These are phyloP conservation scores for Machimus atricapillus DNA, from an alignment of 2,888 invertebrate genomes.

Conservation along the genomic window DNA sequence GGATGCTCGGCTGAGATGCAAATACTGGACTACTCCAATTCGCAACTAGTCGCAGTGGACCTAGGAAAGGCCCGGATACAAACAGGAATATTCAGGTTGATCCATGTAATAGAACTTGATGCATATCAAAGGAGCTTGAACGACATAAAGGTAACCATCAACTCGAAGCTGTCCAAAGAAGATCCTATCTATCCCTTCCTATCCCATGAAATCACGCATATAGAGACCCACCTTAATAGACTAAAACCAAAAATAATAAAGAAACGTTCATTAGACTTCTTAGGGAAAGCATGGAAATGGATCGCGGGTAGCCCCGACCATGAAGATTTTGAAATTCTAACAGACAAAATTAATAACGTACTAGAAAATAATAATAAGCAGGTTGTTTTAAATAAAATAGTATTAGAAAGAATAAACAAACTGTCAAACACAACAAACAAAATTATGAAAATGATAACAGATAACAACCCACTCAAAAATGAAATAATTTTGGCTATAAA, in stretches of 20 bases:
- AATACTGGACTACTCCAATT: constrained; percentile 38
- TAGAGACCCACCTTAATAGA: neutral
- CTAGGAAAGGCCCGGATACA: constrained; percentile 37
- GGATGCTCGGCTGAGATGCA: constrained; percentile 19
- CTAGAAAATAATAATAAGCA: constrained; percentile 34
- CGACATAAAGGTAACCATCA: neutral
- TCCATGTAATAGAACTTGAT: constrained; percentile 42
- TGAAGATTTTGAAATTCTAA: constrained; percentile 11
- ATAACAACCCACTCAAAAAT: constrained; percentile 13
- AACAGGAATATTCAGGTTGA: constrained; percentile 35
- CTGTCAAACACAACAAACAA: neutral
- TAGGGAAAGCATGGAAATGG: constrained; percentile 22
- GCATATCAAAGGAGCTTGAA: neutral
- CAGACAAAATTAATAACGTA: constrained; percentile 5
- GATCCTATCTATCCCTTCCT: neutral
- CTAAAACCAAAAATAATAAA: neutral
- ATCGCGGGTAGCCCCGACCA: constrained; percentile 25
- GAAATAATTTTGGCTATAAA: constrained; percentile 26
- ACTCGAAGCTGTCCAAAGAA: neutral
- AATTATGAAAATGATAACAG: neutral
- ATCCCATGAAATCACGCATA: neutral
- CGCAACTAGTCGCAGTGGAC: constrained; percentile 38
- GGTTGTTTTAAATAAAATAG: neutral
- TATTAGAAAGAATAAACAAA: constrained; percentile 14
- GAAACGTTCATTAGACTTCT: constrained; percentile 26